phyloP scores from a whole-genome alignment of 2,888 invertebrate genomes.

The Noctua comes region DNA sequence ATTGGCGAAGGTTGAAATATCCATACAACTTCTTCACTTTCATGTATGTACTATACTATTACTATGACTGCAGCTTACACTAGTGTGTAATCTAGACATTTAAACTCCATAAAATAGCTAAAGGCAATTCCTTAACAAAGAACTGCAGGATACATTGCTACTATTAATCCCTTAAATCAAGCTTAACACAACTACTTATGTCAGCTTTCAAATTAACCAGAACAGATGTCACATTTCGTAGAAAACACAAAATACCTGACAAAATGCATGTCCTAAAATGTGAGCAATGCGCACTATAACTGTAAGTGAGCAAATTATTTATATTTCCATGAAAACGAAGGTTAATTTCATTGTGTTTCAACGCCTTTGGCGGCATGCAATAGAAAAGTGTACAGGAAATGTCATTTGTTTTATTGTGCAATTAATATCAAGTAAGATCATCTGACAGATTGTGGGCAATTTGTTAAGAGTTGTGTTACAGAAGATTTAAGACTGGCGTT shows the following conservation, averaged over 20 bases:
- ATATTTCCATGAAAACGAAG: constrained; percentile 60
- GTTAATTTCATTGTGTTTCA: constrained; percentile 62
- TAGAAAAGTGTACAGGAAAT: constrained; percentile 46
- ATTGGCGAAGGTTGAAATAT: neutral
- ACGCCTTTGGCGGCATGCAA: constrained; percentile 59
- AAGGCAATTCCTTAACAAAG: neutral
- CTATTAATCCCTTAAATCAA: constrained; percentile 18
- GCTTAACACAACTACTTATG: constrained; percentile 10
- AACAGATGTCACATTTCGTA: constrained; percentile 58
- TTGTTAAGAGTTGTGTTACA: neutral
- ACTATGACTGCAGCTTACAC: neutral
- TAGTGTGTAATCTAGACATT: no score
- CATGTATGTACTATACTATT: no score
- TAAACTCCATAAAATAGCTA: neutral
- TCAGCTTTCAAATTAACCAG: constrained; percentile 35
- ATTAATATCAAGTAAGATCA: constrained; percentile 1
- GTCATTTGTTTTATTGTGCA: constrained; percentile 33
- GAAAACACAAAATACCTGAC: constrained; percentile 33
- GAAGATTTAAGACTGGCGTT: neutral
- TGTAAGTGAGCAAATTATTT: constrained; percentile 50
- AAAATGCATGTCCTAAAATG: constrained; percentile 27
- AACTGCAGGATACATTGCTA: neutral
- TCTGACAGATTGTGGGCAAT: neutral
- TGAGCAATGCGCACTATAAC: constrained; percentile 32
- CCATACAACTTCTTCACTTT: neutral